Evolutionary conservation across 1,140 invertebrate species (phyloP), one percentile per base, ranked within the genome.

Genomic region (Geopemphigus sp.): DNA sequence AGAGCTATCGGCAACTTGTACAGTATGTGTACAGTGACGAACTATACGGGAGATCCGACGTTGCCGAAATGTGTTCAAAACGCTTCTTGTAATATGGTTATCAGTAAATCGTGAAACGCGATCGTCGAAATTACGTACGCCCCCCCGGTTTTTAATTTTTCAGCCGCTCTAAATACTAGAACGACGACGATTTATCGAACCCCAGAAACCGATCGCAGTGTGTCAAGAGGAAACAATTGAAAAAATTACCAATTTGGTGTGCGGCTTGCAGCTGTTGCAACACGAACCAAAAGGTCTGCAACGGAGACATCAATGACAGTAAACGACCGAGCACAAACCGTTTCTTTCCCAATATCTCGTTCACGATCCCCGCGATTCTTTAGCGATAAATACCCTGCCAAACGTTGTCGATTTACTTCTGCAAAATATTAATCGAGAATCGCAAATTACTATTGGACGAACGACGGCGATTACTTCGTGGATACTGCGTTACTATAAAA

Each of bases 1-100:
- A 11, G 1, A 19, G 19, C 19, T 63, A 78, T 32, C 15, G 12
- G 8, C 45, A 54, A 29, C 11, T 78, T 29, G 14, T 78, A 63
- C 74, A 61, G 17, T 78, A 63, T 15, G 29, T 78, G 0, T n/a
- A 63, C 61, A 19, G 47, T 78, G n/a, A 29, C 22, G 8, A 78
- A 78, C 22, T 78, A 78, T n/a, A 78, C 61, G 39, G 57, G 57
- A 26, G 57, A 78, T 50, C 74, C 74, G 8, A 47, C 57, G 4
- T 61, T 57, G 14, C n/a, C 74, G 5, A 24, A 6, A n/a, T 50
- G 22, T 22, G 1, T 78, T 19, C 56, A 47, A 11, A 22, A 59
- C 17, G 63, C 59, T 78, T 59, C 74, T 15, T 57, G 74, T 63
- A 50, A 50, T 50, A 50, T 6, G 1, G 12, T 50, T 10, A 50